Evolutionary conservation across 2,888 invertebrate genomes (phyloP).

Genomic region (Frankliniella intonsa): DNA sequence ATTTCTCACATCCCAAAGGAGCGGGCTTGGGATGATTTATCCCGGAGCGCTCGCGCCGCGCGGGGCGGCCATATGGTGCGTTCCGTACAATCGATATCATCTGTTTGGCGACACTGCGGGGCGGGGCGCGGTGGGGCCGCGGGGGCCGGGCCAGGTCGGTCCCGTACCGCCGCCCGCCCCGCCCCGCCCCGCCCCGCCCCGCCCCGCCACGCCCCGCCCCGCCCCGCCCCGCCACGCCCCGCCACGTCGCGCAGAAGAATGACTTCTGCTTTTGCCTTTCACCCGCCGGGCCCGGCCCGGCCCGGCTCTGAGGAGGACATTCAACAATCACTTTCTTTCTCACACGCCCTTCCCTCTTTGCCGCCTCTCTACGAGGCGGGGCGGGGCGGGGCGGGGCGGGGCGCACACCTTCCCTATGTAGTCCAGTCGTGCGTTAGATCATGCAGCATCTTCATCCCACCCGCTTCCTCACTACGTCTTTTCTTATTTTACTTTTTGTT

Average conservation of each 20-base stretch:
- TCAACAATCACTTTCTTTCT: constrained; percentile 26
- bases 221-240: not conserved
- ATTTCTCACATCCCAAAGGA: too few relatives aligned
- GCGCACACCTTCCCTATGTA: not conserved
- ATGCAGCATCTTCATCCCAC: not conserved
- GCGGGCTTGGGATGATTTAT: too few relatives aligned
- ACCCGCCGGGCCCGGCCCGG: too few relatives aligned
- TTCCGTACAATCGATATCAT: too few relatives aligned
- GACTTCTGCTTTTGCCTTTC: not conserved
- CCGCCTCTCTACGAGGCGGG: not conserved
- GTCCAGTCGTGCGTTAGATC: not conserved
- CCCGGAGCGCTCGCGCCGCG: too few relatives aligned
- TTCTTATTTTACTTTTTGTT: too few relatives aligned
- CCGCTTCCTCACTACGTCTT: too few relatives aligned
- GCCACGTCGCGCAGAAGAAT: too few relatives aligned
- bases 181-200: not conserved
- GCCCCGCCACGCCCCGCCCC: not conserved
- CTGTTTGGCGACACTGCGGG: too few relatives aligned
- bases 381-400: not conserved
- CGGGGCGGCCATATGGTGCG: too few relatives aligned
- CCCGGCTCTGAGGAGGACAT: constrained; percentile 6
- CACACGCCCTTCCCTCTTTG: constrained; percentile 6
- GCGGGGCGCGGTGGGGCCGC: too few relatives aligned
- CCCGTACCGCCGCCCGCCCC: not conserved
- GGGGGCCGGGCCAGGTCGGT: too few relatives aligned